phyloP scores from a whole-genome alignment of 2,113 vertebrate species.

The Esox niger region DNA sequence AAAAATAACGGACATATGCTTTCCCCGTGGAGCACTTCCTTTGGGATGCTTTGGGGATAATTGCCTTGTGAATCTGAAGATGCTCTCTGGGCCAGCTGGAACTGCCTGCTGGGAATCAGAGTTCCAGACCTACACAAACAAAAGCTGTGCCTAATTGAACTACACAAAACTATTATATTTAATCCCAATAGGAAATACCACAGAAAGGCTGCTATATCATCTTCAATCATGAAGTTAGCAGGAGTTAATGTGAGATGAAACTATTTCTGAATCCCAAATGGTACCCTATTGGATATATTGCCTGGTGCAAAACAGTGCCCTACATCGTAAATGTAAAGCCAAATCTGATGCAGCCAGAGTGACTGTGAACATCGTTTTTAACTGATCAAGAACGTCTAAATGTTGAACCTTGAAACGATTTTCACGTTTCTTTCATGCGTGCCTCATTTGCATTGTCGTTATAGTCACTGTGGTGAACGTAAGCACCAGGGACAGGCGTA shows the following conservation, averaged over 20 bases:
- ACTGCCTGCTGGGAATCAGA: constrained; percentile 49
- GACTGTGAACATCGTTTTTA: no score
- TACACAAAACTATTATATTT: constrained; percentile 25
- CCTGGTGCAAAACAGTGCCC: no score
- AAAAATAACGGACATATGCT: constrained; percentile 65
- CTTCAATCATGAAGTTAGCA: constrained; percentile 23
- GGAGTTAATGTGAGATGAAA: constrained; percentile 30
- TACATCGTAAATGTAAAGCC: no score
- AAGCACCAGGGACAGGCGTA: neutral
- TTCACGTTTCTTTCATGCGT: constrained; percentile 8
- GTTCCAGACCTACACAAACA: constrained; percentile 32
- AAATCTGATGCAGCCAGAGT: no score
- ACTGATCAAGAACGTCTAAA: constrained; percentile 11
- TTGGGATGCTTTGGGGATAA: constrained; percentile 52
- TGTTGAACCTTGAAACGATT: constrained; percentile 30
- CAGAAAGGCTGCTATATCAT: constrained; percentile 18
- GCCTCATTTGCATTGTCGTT: constrained; percentile 37
- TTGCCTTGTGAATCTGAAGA: constrained; percentile 51
- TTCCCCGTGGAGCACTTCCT: constrained; percentile 62
- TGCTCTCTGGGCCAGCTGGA: constrained; percentile 52
- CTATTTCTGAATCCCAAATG: neutral
- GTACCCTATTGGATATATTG: no score
- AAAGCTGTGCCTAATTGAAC: constrained; percentile 47
- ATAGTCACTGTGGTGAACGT: constrained; percentile 13
- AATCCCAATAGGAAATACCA: constrained; percentile 17